Base-by-base conservation (phyloP, 2,888 invertebrate genomes). In the Ischnus inquisitorius region DNA sequence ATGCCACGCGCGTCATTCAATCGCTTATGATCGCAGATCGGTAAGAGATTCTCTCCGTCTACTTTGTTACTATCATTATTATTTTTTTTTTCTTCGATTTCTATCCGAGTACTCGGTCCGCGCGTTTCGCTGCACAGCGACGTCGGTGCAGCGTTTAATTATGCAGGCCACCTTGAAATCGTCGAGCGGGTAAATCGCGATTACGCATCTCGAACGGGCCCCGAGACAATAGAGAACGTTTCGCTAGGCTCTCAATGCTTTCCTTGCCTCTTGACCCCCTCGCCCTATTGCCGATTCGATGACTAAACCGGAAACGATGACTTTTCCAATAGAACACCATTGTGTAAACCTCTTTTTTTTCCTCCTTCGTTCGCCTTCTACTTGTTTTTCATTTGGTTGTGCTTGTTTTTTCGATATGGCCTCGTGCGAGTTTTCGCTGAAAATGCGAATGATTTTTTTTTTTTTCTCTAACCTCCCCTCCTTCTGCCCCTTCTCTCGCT, bases 121-220 rank as follows among this genome's bases (percentile, higher is more conserved):
- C 39, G 64, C 46, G 43, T 34, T 68, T 74, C 57, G 57, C 71
- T 41, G 34, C 19, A 48, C 46, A 51, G 65, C 67, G n/a, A 57
- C 76, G 62, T 54, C 64, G 46, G 46, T 62, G 77, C 62, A 67
- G 81, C 68, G 72, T 84, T 86, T 85, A 83, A 86, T 87, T 86
- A 86, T 87, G 87, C 87, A 84, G 85, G 84, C 86, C 84, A 87
- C 87, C 86, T 87, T 86, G 87, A 86, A 87, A 87, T 85, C 78
- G 79, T 79, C 82, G 82, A 80, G 80, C 64, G 72, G 65, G 81
- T 85, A 76, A 86, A 87, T 85, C 79, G 80, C 79, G 84, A 87
- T 86, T 87, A 86, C 87, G 87, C 83, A 85, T 87, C 84, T 84
- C 84, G 75, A 72, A 57, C 67, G 34, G 10, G 12, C 65, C 65